Conservation (phyloP, 2,113 vertebrate genomes). For the Oncorhynchus kisutch region DNA sequence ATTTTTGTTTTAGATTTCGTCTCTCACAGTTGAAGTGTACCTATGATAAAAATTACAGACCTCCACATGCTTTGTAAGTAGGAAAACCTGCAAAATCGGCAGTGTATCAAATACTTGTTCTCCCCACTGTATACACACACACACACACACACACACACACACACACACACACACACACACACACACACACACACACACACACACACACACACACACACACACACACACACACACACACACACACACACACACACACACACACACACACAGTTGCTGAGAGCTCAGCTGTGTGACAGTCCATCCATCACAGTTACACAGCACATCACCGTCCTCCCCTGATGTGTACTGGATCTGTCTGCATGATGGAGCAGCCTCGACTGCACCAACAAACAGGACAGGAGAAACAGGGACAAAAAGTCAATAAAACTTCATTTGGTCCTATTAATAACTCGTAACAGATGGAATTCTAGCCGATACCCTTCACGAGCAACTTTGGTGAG, state of each 20-base stretch:
- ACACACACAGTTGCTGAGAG: conserved; percentile 3
- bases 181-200: neutral
- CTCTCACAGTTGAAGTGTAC: too few relatives aligned
- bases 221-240: neutral
- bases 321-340: conserved; percentile 42
- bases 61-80: too few relatives aligned
- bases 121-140: neutral
- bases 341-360: conserved; percentile 54
- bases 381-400: conserved; percentile 41
- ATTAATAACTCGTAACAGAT: conserved; percentile 46
- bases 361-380: conserved; percentile 46
- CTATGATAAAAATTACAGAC: too few relatives aligned
- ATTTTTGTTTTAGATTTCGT: too few relatives aligned
- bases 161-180: neutral
- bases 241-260: too few relatives aligned
- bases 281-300: conserved; percentile 36
- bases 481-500: conserved; percentile 14
- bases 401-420: conserved; percentile 33
- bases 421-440: conserved; percentile 47
- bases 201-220: neutral
- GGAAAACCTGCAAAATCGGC: too few relatives aligned
- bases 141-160: neutral
- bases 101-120: too few relatives aligned
- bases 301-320: conserved; percentile 57
- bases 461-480: conserved; percentile 18